phyloP scores from a whole-genome alignment of 2,888 invertebrate species.

The Lasiommata megera region DNA sequence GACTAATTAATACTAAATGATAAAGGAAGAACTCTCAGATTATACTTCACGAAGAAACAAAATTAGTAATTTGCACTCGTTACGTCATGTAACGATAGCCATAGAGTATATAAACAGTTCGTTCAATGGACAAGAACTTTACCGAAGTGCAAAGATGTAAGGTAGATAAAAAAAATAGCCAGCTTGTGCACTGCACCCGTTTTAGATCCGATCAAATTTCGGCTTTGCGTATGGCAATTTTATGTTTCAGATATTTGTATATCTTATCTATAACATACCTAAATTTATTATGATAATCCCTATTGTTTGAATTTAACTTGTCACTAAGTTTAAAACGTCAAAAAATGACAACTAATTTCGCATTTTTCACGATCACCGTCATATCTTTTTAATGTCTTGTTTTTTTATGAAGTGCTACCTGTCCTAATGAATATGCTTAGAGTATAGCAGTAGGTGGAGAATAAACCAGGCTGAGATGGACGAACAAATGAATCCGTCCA shows the following conservation, averaged over 20 bases:
- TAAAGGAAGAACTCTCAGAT: too few relatives aligned
- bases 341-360: slow-evolving; percentile 3
- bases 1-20: too few relatives aligned
- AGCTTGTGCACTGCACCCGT: neutral
- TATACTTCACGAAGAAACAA: too few relatives aligned
- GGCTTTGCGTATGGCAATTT: neutral
- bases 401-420: slow-evolving; percentile 14
- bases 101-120: too few relatives aligned
- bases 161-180: too few relatives aligned
- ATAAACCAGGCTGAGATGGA: slow-evolving; percentile 32
- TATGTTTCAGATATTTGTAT: too few relatives aligned
- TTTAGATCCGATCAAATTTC: neutral
- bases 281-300: too few relatives aligned
- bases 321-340: slow-evolving; percentile 2
- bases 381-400: slow-evolving; percentile 24
- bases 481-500: slow-evolving; percentile 53
- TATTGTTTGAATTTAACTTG: slow-evolving; percentile 16
- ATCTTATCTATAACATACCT: too few relatives aligned
- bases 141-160: too few relatives aligned
- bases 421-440: slow-evolving; percentile 26
- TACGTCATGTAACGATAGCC: too few relatives aligned
- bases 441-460: slow-evolving; percentile 18
- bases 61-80: too few relatives aligned
- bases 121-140: too few relatives aligned
- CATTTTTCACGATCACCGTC: slow-evolving; percentile 28